Base-by-base conservation (phyloP, 2,888 invertebrate species). In the Conistra vaccinii region DNA sequence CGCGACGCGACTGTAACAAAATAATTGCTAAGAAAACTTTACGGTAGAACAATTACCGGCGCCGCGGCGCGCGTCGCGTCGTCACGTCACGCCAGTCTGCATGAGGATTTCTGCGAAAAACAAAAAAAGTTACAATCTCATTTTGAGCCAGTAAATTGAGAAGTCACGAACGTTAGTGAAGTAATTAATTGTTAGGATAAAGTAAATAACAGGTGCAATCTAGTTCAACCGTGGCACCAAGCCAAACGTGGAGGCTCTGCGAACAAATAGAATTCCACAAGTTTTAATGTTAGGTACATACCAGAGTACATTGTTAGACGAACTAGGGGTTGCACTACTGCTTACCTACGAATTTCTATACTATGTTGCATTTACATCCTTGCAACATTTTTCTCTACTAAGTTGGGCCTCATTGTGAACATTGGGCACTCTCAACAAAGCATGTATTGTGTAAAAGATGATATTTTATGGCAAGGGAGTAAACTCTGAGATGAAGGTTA, bases 121-220 rank as follows among this genome's bases (percentile, higher is more conserved):
- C n/a, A 57, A 70, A 67, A 17, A 66, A 55, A 17, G 55, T 51
- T 51, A 62, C 12, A 53, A 68, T 17, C 32, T 45, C 48, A 48
- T 68, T 78, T 83, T 6, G 23, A 42, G 29, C 3, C 39, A 57
- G 35, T 69, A 77, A 83, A 82, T 85, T 72, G 66, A 83, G 83
- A 76, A 85, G 78, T 83, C 85, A 83, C 72, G 62, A 72, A 75
- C 63, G 72, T 73, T 76, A 73, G 73, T 70, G 55, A 75, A 80
- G 85, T 84, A 80, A 84, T 86, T 86, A 86, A 86, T 84, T 76
- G 74, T 80, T 68, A 69, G 77, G 80, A 84, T 86, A 84, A 75
- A 84, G 73, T 84, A 80, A 86, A 84, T 84, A 86, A 75, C 87
- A 86, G 81, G 87, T 86, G 80, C 87, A 77, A 80, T 84, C 73